A percentile compares a stretch with the other conserved stretches of the same genome.
Conservation (phyloP, 2,797 vertebrate species). For the Scolopax rusticola region DNA sequence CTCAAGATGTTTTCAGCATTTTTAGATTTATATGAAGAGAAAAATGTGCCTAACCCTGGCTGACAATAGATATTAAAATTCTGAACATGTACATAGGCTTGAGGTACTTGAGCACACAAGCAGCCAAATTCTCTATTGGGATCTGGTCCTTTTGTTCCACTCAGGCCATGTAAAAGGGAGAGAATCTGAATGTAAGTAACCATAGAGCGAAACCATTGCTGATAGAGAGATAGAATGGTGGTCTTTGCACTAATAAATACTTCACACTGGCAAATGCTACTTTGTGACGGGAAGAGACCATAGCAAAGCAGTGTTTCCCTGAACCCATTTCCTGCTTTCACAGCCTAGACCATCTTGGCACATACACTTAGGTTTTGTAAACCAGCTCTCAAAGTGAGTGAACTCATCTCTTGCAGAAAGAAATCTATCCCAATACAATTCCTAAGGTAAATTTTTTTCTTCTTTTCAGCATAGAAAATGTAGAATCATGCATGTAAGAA, state of each 20-base stretch:
- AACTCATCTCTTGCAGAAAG: neutral
- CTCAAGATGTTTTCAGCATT: slow-evolving; percentile 71
- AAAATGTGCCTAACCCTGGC: slow-evolving; percentile 29
- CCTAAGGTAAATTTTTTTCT: neutral
- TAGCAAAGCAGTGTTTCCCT: neutral
- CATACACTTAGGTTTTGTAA: neutral
- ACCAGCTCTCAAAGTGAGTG: neutral
- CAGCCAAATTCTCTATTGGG: neutral
- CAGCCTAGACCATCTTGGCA: neutral
- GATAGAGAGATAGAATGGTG: neutral
- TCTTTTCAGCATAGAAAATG: neutral
- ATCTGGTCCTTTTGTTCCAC: neutral
- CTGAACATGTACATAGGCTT: neutral
- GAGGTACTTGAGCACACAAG: neutral
- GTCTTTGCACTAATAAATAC: neutral
- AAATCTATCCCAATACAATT: neutral
- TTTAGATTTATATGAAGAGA: slow-evolving; percentile 69
- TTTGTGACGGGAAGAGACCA: neutral
- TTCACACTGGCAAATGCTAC: neutral
- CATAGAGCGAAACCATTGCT: neutral
- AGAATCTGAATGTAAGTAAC: neutral
- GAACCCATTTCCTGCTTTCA: neutral
- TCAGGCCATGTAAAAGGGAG: neutral
- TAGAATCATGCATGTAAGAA: neutral
- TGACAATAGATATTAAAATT: slow-evolving; percentile 64